A percentile compares a stretch with the other conserved stretches of the same genome.
Conservation (phyloP, 1,140 invertebrate species). For the Lethocerus indicus region DNA sequence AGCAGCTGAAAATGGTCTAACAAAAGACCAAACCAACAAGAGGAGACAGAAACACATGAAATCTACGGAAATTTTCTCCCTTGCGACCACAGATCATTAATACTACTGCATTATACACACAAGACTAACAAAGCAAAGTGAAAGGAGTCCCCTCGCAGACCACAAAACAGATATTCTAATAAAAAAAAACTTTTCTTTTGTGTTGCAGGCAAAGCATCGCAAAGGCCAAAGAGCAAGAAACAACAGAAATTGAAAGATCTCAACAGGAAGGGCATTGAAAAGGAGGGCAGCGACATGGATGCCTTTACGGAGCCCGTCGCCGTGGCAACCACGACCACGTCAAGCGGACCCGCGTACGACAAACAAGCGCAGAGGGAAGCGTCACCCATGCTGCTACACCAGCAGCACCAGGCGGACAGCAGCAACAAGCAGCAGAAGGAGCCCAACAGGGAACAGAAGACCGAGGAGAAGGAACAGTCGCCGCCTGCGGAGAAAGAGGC, state of each 20-base stretch:
- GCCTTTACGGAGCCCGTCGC: slow-evolving; percentile 25
- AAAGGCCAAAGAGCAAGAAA: slow-evolving; percentile 23
- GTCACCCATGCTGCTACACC: slow-evolving; percentile 1
- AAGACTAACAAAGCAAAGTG: no score
- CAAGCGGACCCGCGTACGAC: slow-evolving; percentile 9
- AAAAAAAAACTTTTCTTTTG: slow-evolving; percentile 7
- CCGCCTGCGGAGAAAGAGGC: no score
- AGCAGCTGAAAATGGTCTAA: no score
- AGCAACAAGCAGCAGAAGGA: neutral
- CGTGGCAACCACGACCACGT: slow-evolving; percentile 11
- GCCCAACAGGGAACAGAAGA: no score
- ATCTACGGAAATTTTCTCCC: no score
- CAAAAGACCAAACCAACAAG: no score
- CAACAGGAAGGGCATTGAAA: slow-evolving; percentile 30
- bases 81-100: no score
- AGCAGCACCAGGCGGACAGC: neutral
- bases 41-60: no score
- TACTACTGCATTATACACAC: no score
- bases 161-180: slow-evolving; percentile 1
- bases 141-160: no score
- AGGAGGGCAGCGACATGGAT: slow-evolving; percentile 33
- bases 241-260: slow-evolving; percentile 26
- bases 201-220: slow-evolving; percentile 8
- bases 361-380: no score
- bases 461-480: no score